Evolutionary conservation across 1,140 invertebrate species (phyloP).

Genomic region (Drosophila kanapiae): DNA sequence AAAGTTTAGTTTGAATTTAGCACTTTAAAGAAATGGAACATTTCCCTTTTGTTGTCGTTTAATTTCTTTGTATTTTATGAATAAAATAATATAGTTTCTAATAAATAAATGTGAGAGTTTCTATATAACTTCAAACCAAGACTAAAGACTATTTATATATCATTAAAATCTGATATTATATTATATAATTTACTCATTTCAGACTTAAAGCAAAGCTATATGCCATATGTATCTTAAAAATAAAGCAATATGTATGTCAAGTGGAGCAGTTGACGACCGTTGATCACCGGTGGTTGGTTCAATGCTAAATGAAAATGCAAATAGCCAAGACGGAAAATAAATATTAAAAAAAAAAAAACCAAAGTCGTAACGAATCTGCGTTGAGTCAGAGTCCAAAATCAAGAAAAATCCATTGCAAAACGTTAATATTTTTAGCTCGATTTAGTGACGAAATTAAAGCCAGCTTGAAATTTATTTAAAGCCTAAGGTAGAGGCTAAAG

Average conservation of each 20-base stretch:
- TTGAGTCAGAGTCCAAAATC: conserved; percentile 7
- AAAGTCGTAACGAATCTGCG: conserved; percentile 28
- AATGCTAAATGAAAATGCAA: conserved; percentile 49
- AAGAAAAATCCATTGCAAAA: conserved; percentile 22
- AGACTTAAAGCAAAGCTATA: neutral
- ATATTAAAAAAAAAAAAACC: neutral
- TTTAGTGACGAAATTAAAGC: conserved; percentile 18
- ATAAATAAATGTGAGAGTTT: too few relatives aligned
- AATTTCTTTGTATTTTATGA: too few relatives aligned
- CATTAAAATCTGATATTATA: too few relatives aligned
- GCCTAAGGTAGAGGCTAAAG: neutral
- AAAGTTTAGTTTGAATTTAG: too few relatives aligned
- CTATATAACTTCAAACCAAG: too few relatives aligned
- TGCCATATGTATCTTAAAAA: neutral
- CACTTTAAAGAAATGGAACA: too few relatives aligned
- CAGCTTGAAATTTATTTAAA: neutral
- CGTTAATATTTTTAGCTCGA: neutral
- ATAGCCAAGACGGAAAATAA: conserved; percentile 32
- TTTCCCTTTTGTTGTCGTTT: too few relatives aligned
- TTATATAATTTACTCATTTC: neutral
- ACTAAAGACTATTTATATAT: too few relatives aligned
- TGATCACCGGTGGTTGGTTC: conserved; percentile 32
- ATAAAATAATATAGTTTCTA: too few relatives aligned
- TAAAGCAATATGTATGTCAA: conserved; percentile 34
- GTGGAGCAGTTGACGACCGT: conserved; percentile 40